Base-by-base conservation (phyloP, 2,113 vertebrate species). In the Nerophis ophidion region DNA sequence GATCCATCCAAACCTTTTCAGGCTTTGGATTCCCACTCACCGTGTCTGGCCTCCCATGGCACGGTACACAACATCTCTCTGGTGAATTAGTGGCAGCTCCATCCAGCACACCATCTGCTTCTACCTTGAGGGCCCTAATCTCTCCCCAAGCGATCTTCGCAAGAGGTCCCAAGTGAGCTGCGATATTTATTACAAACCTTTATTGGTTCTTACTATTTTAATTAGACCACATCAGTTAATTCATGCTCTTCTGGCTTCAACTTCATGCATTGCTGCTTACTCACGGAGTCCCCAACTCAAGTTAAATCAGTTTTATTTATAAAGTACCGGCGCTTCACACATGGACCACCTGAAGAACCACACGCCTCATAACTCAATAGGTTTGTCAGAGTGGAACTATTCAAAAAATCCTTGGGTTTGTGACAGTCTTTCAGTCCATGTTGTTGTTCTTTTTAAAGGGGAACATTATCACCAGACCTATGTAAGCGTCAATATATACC, bases 111-210 rank as follows among this genome's bases (percentile, higher is more conserved):
- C 66, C 65, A 66, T 74, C 73, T 64, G 62, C 48, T 59, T 74
- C 33, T 79, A 73, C 57, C 79, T 79, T 6, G 36, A 76, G 73
- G 79, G 78, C 63, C 57, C 72, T 54, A 51, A 33, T 42, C 68
- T 67, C 69, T 62, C 73, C 75, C 63, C 53, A 55, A 74, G 72
- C 68, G 61, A 67, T 80, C 62, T 77, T 46, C 61, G 63, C 54
- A 63, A 60, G 49, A 54, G 51, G 57, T 83, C 70, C 80, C 70
- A 40, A 35, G 60, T 66, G 46, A 69, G 57, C 48, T 16, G 44
- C 19, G 51, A 48, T 75, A 57, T 65, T 12, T 52, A 71, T 47
- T 71, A 42, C 45, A 59, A 71, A 68, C 47, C 17, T 62, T 5
- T 48, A 45, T 55, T 65, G 16, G 14, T 61, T 57, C 59, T 59